A percentile compares a stretch with the other conserved stretches of the same genome.
These are phyloP conservation scores for Papilio glaucus DNA, from an alignment of 1,140 invertebrate genomes.

Conservation along the genomic window DNA sequence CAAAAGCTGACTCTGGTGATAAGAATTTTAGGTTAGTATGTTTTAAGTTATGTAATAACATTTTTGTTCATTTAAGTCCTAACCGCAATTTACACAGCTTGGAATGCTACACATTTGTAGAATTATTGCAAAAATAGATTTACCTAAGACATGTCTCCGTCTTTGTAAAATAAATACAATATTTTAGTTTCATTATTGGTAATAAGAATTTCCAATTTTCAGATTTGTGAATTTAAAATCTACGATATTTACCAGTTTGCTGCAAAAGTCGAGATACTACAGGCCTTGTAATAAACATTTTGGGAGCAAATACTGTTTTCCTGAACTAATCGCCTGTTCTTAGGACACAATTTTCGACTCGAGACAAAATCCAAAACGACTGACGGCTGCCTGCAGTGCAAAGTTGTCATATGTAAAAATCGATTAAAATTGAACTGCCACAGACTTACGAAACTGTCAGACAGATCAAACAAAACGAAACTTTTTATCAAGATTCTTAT, in stretches of 20 bases:
- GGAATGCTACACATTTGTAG: not conserved
- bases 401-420: conserved; percentile 25
- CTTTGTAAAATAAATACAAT: not conserved
- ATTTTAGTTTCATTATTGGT: not conserved
- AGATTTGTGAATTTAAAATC: conserved; percentile 14
- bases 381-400: not conserved
- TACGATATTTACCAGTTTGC: conserved; percentile 27
- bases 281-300: conserved; percentile 36
- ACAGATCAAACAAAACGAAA: not conserved
- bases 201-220: not conserved
- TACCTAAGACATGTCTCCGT: not conserved
- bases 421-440: conserved; percentile 9
- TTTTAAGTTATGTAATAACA: conserved; percentile 39
- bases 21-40: conserved; percentile 31
- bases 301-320: not conserved
- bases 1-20: not conserved
- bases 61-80: not conserved
- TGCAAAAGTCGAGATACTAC: conserved; percentile 32
- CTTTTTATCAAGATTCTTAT: too few species aligned
- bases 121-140: not conserved
- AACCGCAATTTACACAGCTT: not conserved
- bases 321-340: not conserved
- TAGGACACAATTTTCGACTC: not conserved
- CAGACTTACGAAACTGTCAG: not conserved
- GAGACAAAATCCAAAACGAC: conserved; percentile 6